Conservation (phyloP, 2,113 vertebrate genomes). For the Halichoerus grypus region DNA sequence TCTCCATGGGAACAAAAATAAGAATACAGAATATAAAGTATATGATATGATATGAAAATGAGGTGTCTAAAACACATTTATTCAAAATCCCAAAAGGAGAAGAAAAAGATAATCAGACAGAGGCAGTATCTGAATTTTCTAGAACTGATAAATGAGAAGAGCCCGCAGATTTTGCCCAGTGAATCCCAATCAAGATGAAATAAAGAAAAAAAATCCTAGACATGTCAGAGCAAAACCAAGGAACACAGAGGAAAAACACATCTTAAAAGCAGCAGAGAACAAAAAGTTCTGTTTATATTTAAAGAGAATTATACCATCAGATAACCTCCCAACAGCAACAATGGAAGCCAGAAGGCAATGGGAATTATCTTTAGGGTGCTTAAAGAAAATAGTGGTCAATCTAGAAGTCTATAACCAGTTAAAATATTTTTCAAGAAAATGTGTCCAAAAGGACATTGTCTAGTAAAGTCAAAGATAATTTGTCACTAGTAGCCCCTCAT, state of each 20-base stretch:
- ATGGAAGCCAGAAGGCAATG: not conserved
- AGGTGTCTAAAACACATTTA: not conserved
- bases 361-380: not conserved
- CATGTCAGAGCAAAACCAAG: not conserved
- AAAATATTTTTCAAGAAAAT: not conserved
- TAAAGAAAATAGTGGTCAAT: not conserved
- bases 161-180: not conserved
- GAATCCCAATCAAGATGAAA: not conserved
- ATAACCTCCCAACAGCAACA: not conserved
- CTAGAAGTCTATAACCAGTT: not conserved
- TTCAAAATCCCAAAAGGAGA: not conserved
- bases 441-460: not conserved
- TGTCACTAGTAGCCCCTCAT: not conserved
- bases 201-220: not conserved
- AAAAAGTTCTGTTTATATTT: not conserved
- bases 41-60: not conserved
- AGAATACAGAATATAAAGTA: not conserved
- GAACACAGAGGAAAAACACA: not conserved
- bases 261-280: not conserved
- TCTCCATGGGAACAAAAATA: not conserved
- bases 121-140: constrained; percentile 15
- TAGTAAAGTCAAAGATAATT: not conserved
- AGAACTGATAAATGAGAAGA: not conserved
- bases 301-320: not conserved
- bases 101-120: constrained; percentile 15